Evolutionary conservation across 1,140 invertebrate genomes (phyloP), one percentile per base, ranked within the genome.

Genomic region (Chironomus striatipennis): DNA sequence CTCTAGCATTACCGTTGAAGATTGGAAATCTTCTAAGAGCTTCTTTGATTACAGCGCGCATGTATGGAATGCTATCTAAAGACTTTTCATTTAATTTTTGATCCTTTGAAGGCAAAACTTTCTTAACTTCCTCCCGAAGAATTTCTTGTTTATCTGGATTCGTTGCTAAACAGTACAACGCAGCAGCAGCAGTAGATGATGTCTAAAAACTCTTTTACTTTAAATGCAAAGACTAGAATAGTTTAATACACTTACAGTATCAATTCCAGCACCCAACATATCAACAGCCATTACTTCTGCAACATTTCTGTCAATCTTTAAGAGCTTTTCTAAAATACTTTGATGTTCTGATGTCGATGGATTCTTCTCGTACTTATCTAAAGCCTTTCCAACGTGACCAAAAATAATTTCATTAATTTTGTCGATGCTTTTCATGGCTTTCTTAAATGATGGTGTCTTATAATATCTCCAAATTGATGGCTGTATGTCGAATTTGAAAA

Each of bases 381-480:
- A 20, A 0, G 81, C 80, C 43, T 81, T 79, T 7, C 78, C 73
- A 0, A 82, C 75, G 75, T 78, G 80, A 5, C 43, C 74, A n/a
- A 12, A 43, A 2, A 74, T 77, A 1, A 79, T 75, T 0, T 79
- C 74, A 6, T 76, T 77, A 1, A 80, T 74, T 3, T 73, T 78
- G 74, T 84, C 80, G 75, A 83, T 79, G 3, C 77, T 12, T 65
- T 79, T 79, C 77, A 87, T 87, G 2, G 87, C 81, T 76, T 84
- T 84, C 64, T 84, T 86, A 42, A 86, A 87, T 7, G 83, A 80
- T 20, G 81, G 83, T 0, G 89, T 91, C 17, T 84, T 78, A 15
- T 87, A 79, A 42, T 83, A 84, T 78, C 85, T 88, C 89, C 90
- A 91, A 5, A 88, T 43, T 2, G 87, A 88, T 5, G 88, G 85